A percentile compares a stretch with the other conserved stretches of the same genome.
Evolutionary conservation across 2,797 vertebrate species (phyloP).

Genomic region (Iguana delicatissima): DNA sequence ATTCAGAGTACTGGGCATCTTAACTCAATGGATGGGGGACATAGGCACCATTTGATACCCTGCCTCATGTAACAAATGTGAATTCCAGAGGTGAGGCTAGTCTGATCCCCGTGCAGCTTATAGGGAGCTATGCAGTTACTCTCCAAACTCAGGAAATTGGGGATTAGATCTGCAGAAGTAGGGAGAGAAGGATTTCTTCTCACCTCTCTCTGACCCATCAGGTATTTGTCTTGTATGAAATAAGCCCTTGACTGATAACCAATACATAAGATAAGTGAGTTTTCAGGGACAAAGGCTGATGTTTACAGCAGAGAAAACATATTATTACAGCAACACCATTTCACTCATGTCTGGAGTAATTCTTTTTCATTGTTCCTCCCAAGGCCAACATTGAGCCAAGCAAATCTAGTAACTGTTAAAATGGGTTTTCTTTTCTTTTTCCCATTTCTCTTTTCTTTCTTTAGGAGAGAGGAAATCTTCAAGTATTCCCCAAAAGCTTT

Average conservation of each 20-base stretch:
- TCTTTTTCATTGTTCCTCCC: slow-evolving; percentile 24
- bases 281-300: slow-evolving; percentile 22
- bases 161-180: neutral
- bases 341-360: slow-evolving; percentile 17
- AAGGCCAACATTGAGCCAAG: slow-evolving; percentile 15
- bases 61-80: neutral
- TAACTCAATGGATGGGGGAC: neutral
- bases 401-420: neutral
- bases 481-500: neutral
- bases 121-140: neutral
- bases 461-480: neutral
- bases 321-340: slow-evolving; percentile 29
- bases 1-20: too few species aligned
- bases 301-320: slow-evolving; percentile 18
- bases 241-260: neutral
- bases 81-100: too few species aligned
- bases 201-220: neutral
- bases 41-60: neutral
- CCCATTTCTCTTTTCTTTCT: neutral
- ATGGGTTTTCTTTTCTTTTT: neutral
- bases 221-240: neutral
- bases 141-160: neutral
- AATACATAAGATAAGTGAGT: neutral
- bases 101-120: neutral
- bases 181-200: too few species aligned